Percentiles rank a stretch among this genome's conserved stretches.
Evolutionary conservation across 2,797 vertebrate genomes (phyloP).

Genomic region (Octomys mimax): DNA sequence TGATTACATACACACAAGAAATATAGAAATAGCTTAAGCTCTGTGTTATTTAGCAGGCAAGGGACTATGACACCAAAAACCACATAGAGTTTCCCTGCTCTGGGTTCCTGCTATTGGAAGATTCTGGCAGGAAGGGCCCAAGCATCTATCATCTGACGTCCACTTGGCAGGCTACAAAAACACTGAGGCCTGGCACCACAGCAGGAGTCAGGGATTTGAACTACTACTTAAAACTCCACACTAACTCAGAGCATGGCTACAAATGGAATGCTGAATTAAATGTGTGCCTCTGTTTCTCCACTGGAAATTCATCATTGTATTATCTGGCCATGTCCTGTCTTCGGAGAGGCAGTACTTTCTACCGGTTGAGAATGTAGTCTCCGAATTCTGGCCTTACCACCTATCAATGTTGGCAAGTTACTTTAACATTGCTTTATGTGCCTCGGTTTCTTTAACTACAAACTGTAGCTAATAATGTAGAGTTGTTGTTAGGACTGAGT

Average conservation of each 20-base stretch:
- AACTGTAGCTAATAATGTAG: conserved; percentile 9
- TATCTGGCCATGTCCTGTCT: background rate
- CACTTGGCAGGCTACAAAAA: conserved; percentile 53
- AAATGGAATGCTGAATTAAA: conserved; percentile 26
- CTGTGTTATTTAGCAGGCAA: conserved; percentile 31
- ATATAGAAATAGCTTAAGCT: conserved; percentile 46
- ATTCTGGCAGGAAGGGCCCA: conserved; percentile 1
- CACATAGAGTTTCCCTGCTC: conserved; percentile 27
- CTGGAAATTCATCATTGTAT: background rate
- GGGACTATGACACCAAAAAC: background rate
- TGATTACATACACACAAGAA: conserved; percentile 31
- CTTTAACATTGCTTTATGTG: background rate
- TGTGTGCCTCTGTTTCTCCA: conserved; percentile 35
- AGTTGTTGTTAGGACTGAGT: background rate
- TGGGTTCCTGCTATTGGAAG: conserved; percentile 19
- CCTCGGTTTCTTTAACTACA: conserved; percentile 56
- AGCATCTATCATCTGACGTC: conserved; percentile 38
- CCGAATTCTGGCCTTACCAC: conserved; percentile 26
- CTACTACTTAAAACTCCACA: conserved; percentile 22
- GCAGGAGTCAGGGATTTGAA: background rate
- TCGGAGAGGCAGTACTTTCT: background rate
- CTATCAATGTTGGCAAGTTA: conserved; percentile 12
- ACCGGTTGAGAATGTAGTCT: background rate
- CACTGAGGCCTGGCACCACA: background rate
- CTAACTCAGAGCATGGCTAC: background rate